These are phyloP conservation scores for Gobio occitaniae DNA, from an alignment of 2,797 vertebrate species.

Conservation along the genomic window DNA sequence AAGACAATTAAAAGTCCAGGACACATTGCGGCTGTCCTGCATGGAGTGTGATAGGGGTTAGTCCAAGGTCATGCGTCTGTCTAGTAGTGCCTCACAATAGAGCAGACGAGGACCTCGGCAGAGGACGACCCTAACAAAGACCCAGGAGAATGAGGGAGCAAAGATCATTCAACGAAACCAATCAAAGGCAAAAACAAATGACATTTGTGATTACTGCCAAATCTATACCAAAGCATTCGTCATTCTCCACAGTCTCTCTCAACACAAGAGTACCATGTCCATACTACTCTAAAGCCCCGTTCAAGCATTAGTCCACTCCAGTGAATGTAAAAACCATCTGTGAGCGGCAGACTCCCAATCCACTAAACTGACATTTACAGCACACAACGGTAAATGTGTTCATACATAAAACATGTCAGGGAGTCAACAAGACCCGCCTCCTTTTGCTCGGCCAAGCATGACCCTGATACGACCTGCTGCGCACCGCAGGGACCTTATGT, in stretches of 20 bases:
- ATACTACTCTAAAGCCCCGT: background rate
- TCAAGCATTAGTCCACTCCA: conserved; percentile 22
- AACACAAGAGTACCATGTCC: background rate
- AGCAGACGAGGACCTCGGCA: background rate
- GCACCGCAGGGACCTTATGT: conserved; percentile 39
- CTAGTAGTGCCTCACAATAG: conserved; percentile 40
- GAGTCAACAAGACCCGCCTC: conserved; percentile 26
- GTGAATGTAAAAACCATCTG: conserved; percentile 52
- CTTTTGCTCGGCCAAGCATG: conserved; percentile 30
- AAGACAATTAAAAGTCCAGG: conserved; percentile 14
- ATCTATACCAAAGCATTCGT: background rate
- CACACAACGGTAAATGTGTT: conserved; percentile 64
- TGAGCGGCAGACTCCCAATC: conserved; percentile 19
- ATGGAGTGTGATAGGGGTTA: conserved; percentile 45
- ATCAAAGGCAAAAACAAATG: background rate
- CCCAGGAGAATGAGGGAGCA: background rate
- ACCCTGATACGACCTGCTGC: conserved; percentile 48
- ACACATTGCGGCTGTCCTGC: conserved; percentile 23
- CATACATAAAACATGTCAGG: conserved; percentile 71
- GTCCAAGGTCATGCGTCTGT: conserved; percentile 51
- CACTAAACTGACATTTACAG: conserved; percentile 54
- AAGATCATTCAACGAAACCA: background rate
- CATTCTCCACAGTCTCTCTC: background rate
- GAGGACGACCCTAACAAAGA: background rate
- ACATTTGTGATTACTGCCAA: background rate